A percentile compares a stretch with the other conserved stretches of the same genome.
Evolutionary conservation across 2,888 invertebrate genomes (phyloP).

Genomic region (Biston betularia): DNA sequence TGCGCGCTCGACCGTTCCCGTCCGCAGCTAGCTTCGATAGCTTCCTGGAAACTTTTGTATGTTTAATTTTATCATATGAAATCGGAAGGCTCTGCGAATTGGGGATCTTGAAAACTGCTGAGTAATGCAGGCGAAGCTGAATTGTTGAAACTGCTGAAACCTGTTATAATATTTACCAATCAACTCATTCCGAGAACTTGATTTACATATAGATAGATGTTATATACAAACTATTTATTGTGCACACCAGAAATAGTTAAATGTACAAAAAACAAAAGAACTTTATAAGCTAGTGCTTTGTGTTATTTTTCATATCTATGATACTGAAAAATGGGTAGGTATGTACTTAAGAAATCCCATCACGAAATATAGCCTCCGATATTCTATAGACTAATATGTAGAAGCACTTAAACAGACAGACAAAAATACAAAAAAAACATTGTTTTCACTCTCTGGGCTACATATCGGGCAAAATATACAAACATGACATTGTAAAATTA

Average conservation of each 20-base stretch:
- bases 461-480: background rate
- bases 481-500: background rate
- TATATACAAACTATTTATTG: no score
- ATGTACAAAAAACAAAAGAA: background rate
- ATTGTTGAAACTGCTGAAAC: background rate
- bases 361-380: no score
- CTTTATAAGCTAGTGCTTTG: no score
- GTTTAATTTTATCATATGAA: background rate
- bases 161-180: background rate
- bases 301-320: no score
- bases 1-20: conserved; percentile 43
- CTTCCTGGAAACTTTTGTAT: conserved; percentile 39
- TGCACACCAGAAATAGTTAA: background rate
- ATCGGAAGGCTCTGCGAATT: background rate
- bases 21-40: conserved; percentile 33
- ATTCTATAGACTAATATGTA: no score
- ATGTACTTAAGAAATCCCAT: no score
- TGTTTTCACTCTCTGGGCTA: no score
- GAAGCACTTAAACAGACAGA: no score
- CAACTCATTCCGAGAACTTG: background rate
- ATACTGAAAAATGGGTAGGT: no score
- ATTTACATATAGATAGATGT: background rate
- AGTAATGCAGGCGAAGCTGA: conserved; percentile 4
- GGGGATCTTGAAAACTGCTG: conserved; percentile 6
- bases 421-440: no score